Conservation (phyloP, 2,888 invertebrate species). For the Parnassius glacialis region DNA sequence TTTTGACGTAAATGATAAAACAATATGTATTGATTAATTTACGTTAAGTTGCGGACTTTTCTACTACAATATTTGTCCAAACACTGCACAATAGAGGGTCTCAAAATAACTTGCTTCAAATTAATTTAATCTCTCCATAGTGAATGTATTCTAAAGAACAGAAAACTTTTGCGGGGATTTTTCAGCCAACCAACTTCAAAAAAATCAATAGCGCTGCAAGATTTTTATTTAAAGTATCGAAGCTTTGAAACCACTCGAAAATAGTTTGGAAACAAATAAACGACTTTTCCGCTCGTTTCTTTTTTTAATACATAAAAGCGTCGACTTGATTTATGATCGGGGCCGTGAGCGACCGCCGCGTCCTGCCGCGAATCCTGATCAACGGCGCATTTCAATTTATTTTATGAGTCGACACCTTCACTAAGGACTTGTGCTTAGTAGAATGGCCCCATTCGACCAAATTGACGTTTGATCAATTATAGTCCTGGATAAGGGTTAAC, state of each 20-base stretch:
- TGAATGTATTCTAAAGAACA: no score
- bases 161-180: no score
- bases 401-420: constrained; percentile 72
- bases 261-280: constrained; percentile 78
- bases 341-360: constrained; percentile 56
- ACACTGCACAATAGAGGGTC: no score
- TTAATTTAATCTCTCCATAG: no score
- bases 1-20: no score
- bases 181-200: constrained; percentile 17
- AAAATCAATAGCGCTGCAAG: constrained; percentile 66
- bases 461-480: constrained; percentile 29
- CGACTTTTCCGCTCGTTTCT: constrained; percentile 62
- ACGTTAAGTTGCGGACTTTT: no score
- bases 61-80: no score
- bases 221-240: constrained; percentile 64
- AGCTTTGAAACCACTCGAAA: constrained; percentile 59
- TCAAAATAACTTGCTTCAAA: no score
- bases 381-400: constrained; percentile 75
- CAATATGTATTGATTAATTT: no score
- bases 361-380: constrained; percentile 69
- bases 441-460: constrained; percentile 30
- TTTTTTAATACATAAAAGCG: constrained; percentile 71
- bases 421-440: constrained; percentile 47
- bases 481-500: constrained; percentile 4
- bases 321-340: constrained; percentile 72